phyloP scores from a whole-genome alignment of 2,113 vertebrate species.

The Pithys albifrons region DNA sequence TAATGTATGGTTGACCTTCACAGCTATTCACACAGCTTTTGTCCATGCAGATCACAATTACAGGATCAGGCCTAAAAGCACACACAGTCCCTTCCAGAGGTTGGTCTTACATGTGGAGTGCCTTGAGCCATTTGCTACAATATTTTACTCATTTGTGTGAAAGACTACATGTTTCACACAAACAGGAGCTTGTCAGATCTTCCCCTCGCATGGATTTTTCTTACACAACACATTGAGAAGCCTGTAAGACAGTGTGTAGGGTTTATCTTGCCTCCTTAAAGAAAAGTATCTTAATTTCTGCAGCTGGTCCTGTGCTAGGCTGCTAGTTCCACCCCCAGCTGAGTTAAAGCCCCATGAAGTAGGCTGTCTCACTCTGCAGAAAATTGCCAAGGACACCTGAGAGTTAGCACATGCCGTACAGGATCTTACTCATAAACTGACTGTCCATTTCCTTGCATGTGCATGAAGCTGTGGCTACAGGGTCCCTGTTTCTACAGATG shows the following conservation, averaged over 20 bases:
- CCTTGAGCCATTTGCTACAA: neutral
- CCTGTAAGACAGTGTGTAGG: neutral
- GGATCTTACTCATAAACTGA: neutral
- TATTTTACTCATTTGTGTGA: neutral
- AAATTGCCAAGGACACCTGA: fast-evolving
- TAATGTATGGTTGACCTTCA: neutral
- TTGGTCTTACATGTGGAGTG: neutral
- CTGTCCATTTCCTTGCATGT: neutral
- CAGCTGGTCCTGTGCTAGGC: neutral
- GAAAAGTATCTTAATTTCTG: neutral
- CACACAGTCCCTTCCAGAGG: neutral
- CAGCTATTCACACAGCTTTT: neutral
- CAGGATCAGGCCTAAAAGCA: neutral
- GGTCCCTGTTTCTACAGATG: neutral
- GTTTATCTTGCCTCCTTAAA: neutral
- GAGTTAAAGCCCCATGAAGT: neutral
- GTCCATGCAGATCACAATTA: neutral
- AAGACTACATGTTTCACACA: neutral
- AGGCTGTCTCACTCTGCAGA: neutral
- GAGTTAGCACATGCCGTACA: neutral
- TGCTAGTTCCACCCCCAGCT: neutral
- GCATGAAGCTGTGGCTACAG: neutral
- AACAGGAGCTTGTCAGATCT: neutral
- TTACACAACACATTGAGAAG: neutral
- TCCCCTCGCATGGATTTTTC: neutral